Conservation (phyloP, 2,113 vertebrate genomes). For the Desmodus rotundus region DNA sequence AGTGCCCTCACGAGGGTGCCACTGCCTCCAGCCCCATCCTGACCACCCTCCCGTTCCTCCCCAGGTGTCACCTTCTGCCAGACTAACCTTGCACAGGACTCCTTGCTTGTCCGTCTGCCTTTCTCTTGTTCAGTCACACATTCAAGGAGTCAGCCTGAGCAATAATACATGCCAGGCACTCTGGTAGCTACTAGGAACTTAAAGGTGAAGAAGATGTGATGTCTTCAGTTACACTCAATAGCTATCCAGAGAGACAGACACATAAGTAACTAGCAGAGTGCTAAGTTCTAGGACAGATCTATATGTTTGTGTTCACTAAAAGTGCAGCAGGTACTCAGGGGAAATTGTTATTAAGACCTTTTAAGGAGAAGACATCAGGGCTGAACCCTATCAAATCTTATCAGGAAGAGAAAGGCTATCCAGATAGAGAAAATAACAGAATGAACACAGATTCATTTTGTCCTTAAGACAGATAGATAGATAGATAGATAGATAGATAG, state of each 20-base stretch:
- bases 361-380: background rate
- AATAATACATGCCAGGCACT: background rate
- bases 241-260: background rate
- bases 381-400: background rate
- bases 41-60: background rate
- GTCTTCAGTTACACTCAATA: slow-evolving; percentile 8
- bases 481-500: background rate
- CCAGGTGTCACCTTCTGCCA: background rate
- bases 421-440: background rate
- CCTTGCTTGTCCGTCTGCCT: background rate
- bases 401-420: background rate
- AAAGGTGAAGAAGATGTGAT: background rate
- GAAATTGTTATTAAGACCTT: background rate
- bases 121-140: background rate
- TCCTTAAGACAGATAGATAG: background rate
- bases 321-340: background rate
- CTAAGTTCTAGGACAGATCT: background rate
- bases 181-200: background rate
- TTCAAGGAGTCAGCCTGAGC: background rate
- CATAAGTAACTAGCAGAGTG: background rate
- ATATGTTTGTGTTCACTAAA: background rate
- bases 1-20: background rate
- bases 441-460: background rate
- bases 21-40: background rate
- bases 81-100: background rate